Evolutionary conservation across 1,140 invertebrate genomes (phyloP).

Genomic region (Leptinotarsa lineolata): DNA sequence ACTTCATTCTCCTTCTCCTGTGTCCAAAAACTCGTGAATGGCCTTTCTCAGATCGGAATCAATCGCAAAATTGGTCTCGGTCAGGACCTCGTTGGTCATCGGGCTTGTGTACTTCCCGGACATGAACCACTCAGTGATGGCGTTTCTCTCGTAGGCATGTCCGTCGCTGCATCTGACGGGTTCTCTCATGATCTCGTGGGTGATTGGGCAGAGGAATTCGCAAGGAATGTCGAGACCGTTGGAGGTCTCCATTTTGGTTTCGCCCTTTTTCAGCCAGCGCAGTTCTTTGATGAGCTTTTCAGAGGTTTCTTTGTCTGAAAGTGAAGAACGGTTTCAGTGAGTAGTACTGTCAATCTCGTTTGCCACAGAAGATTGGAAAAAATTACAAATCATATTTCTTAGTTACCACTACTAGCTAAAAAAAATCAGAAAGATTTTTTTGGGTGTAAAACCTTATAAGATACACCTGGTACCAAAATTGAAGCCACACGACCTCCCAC

Average conservation of each 20-base stretch:
- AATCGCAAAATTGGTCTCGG: constrained; percentile 62
- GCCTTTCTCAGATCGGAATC: constrained; percentile 59
- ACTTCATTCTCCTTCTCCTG: constrained; percentile 12
- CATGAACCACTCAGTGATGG: constrained; percentile 76
- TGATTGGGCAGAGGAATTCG: constrained; percentile 82
- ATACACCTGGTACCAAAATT: no score
- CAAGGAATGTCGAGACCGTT: constrained; percentile 59
- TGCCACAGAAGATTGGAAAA: no score
- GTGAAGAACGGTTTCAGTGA: no score
- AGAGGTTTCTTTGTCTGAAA: constrained; percentile 47
- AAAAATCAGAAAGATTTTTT: no score
- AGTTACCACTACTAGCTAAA: no score
- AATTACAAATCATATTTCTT: no score
- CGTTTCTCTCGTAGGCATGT: constrained; percentile 75
- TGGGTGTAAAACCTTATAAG: no score
- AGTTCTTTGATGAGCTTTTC: constrained; percentile 54
- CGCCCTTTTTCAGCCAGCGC: constrained; percentile 61
- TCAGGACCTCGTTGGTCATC: constrained; percentile 72
- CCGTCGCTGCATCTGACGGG: constrained; percentile 80
- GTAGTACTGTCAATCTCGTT: no score
- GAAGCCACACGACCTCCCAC: no score
- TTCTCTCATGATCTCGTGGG: constrained; percentile 78
- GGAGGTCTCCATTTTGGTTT: constrained; percentile 37
- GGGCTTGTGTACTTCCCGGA: constrained; percentile 74
- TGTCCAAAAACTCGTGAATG: constrained; percentile 51